These are phyloP conservation scores for Hiodon alosoides DNA, from an alignment of 2,113 vertebrate species.

Conservation along the genomic window DNA sequence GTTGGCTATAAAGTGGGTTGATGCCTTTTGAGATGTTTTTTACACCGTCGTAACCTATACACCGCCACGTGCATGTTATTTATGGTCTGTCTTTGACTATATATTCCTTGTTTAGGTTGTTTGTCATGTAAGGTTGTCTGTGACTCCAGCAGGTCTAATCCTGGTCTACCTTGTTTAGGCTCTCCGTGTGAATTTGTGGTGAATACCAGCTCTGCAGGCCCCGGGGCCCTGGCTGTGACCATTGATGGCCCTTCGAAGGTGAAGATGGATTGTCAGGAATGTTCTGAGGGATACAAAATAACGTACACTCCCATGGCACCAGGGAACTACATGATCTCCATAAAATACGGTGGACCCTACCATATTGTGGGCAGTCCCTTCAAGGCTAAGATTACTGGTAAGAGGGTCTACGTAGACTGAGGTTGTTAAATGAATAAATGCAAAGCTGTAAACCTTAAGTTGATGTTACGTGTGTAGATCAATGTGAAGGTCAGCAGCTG, in stretches of 20 bases:
- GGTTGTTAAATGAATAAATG: not conserved
- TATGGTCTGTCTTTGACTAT: too few relatives aligned
- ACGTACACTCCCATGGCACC: conserved; percentile 79
- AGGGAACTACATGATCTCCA: conserved; percentile 73
- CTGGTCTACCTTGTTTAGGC: not conserved
- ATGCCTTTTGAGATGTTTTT: too few relatives aligned
- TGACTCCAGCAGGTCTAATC: not conserved
- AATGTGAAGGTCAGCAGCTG: too few relatives aligned
- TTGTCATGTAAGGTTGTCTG: too few relatives aligned
- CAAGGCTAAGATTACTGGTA: conserved; percentile 80
- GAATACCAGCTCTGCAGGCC: conserved; percentile 73
- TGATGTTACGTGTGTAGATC: too few relatives aligned
- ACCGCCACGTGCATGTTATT: too few relatives aligned
- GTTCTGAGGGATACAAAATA: conserved; percentile 76
- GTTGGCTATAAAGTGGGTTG: too few relatives aligned
- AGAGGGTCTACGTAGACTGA: not conserved
- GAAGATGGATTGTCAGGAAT: conserved; percentile 81
- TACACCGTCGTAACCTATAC: too few relatives aligned
- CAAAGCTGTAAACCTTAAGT: too few relatives aligned
- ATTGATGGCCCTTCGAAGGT: conserved; percentile 82
- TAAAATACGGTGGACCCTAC: conserved; percentile 78
- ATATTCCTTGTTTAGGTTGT: too few relatives aligned
- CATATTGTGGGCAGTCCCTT: conserved; percentile 76
- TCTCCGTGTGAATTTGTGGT: conserved; percentile 71
- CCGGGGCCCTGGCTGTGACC: conserved; percentile 73